phyloP scores from a whole-genome alignment of 2,113 vertebrate genomes.

The Daphoenositta chrysoptera region DNA sequence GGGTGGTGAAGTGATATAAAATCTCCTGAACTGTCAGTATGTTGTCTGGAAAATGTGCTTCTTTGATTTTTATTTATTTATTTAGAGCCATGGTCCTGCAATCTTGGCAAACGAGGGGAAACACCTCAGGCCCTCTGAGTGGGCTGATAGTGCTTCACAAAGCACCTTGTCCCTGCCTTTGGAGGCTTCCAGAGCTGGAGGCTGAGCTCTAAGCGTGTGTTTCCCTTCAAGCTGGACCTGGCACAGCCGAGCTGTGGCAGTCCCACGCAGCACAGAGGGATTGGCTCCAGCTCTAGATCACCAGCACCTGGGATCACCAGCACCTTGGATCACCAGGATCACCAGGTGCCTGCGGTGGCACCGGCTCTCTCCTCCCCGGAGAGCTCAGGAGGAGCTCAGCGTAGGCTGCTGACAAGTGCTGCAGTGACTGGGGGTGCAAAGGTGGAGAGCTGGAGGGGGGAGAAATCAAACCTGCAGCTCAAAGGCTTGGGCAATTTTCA shows the following conservation, averaged over 20 bases:
- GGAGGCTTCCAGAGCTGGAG: background rate
- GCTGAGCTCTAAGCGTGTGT: background rate
- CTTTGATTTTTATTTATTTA: background rate
- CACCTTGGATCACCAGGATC: background rate
- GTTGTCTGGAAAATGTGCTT: background rate
- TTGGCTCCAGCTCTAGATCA: background rate
- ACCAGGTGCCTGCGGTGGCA: background rate
- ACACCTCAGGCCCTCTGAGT: background rate
- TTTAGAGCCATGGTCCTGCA: background rate
- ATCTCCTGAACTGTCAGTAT: background rate
- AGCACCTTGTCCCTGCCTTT: background rate
- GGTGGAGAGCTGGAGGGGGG: background rate
- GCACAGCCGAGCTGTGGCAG: background rate
- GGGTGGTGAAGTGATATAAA: background rate
- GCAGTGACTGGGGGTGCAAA: background rate
- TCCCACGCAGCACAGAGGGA: background rate
- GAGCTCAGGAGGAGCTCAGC: too few species aligned
- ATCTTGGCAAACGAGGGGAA: background rate
- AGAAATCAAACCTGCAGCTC: background rate
- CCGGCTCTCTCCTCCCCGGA: background rate
- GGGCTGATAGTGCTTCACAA: background rate
- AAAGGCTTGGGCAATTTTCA: background rate
- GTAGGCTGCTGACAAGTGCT: background rate
- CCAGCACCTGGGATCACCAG: background rate
- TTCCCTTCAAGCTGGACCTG: background rate